Base-by-base conservation (phyloP, 1,140 invertebrate genomes). In the Tenebrio molitor region DNA sequence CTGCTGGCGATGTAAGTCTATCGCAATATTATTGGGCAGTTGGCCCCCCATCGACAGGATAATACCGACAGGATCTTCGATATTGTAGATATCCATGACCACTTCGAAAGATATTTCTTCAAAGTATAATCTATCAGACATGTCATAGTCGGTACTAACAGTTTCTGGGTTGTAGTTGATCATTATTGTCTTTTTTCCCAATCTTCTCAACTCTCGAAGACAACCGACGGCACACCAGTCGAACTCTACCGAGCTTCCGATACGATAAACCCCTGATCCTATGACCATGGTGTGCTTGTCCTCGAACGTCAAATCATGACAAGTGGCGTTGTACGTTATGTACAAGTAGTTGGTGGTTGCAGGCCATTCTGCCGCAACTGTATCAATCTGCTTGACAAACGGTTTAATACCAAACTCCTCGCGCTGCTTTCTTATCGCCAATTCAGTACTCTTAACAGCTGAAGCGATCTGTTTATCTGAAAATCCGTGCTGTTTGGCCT, bases 121-220 rank as follows among this genome's bases (percentile, higher is more conserved):
- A 83, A 99, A 99, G 81, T 99, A 99, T 10, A 99, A 84, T 36
- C 97, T 87, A 83, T 99, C 97, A 80, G 97, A 98, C 94, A 99
- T 98, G 78, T 99, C 98, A 79, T 99, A 99, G 84, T 99, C 98
- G 2, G 98, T 99, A 80, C 95, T 97, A 0, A 99, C 98, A 0
- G 98, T 99, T 86, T 99, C 98, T 0, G 98, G 98, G 86, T 99
- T 99, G 80, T 97, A 99, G 83, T 99, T 99, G 0, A 99, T 90
- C 97, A 99, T 99, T n/a, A 99, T 96, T 0, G 97, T 99, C 77
- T 93, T 93, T 62, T 88, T 89, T 0, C 89, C 90, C 42, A 98
- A 88, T 76, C 93, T 92, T 76, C 94, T 88, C 10, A 99, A 83
- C 83, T 99, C 96, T 66, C 93, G 86, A 21, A 99, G 87, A 83